Conservation (phyloP, 2,888 invertebrate species). For the Scaptodrosophila latifasciaeformis region DNA sequence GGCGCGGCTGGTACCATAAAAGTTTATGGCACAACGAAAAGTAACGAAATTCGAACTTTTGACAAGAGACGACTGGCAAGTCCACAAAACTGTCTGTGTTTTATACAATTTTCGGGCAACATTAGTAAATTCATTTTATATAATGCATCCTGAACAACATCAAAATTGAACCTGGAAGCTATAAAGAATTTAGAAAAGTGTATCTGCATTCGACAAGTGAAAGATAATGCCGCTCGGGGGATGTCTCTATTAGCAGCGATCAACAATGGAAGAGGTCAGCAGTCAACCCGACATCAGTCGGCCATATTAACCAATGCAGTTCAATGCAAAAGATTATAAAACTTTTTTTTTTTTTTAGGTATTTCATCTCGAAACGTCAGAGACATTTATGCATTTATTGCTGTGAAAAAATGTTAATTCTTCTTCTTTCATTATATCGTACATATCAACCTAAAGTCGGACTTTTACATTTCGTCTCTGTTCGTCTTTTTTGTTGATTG, state of each 20-base stretch:
- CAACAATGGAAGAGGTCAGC: too few species aligned
- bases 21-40: slow-evolving; percentile 55
- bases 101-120: too few species aligned
- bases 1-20: slow-evolving; percentile 44
- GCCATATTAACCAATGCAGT: neutral
- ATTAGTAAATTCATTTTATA: too few species aligned
- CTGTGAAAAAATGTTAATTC: slow-evolving; percentile 69
- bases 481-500: slow-evolving; percentile 36
- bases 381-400: slow-evolving; percentile 58
- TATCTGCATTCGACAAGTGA: too few species aligned
- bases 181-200: too few species aligned
- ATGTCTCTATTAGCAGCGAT: slow-evolving; percentile 60
- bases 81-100: slow-evolving; percentile 13
- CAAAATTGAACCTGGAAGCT: too few species aligned
- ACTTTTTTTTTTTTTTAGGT: too few species aligned
- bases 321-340: slow-evolving; percentile 58
- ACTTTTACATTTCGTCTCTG: slow-evolving; percentile 48
- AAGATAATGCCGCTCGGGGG: slow-evolving; percentile 34
- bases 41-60: slow-evolving; percentile 52
- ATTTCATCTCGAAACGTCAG: slow-evolving; percentile 37
- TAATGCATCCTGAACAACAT: too few species aligned
- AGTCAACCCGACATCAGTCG: slow-evolving; percentile 26
- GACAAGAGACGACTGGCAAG: neutral
- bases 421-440: slow-evolving; percentile 55
- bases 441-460: too few species aligned